Evolutionary conservation across 2,113 vertebrate species (phyloP), one percentile per base, ranked within the genome.

Genomic region (Ptilonorhynchus violaceus): DNA sequence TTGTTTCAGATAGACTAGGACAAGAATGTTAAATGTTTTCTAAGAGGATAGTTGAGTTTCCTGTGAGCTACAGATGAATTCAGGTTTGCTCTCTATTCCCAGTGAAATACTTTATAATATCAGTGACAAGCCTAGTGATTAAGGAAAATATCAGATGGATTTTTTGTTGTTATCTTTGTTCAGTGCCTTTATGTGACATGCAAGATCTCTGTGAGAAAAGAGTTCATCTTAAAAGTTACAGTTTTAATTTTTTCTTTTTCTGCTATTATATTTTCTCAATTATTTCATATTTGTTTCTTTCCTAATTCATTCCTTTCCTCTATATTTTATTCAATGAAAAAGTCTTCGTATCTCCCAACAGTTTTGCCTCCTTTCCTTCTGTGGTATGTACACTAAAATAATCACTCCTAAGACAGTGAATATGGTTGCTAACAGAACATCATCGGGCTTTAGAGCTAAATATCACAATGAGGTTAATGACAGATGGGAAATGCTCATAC

Each of bases 401-500:
- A 84, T 76, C 63, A 69, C 42, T 96, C 50, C 60, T 63, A 89
- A 94, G 60, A 77, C n/a, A 94, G 68, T 66, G 58, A 94, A 67
- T 62, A 67, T 56, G 25, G 73, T 76, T 85, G 73, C 53, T 93
- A 87, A 78, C 77, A 95, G 77, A 95, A 91, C 39, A 74, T 84
- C 41, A 81, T 77, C 69, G 27, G 84, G 64, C 64, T 94, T 95
- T 82, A 88, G 77, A 94, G 74, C 60, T 94, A 88, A 94, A 89
- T 75, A 93, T 75, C 81, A 85, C 69, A 89, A 91, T 93, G 42
- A 94, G 66, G 75, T 78, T 95, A 93, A 95, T 94, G 77, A 84
- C 82, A 95, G 84, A 78, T 94, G 95, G 77, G 73, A 93, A 92
- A 92, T 89, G 80, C 68, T 96, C 87, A 47, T 94, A 75, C 66